These are phyloP conservation scores for Ctenopoma multispine DNA, from an alignment of 2,797 vertebrate genomes.

Conservation along the genomic window DNA sequence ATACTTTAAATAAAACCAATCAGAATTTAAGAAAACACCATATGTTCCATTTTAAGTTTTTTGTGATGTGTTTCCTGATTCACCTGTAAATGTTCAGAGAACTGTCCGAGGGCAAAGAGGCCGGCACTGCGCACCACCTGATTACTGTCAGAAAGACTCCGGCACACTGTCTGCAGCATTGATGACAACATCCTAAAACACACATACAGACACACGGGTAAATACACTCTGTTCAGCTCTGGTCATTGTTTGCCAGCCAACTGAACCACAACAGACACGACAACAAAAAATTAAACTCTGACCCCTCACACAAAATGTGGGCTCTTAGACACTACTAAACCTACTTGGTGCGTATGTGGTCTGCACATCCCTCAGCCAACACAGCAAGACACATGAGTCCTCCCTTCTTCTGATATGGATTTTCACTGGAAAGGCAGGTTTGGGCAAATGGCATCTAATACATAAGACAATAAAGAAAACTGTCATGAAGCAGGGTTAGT, in stretches of 20 bases:
- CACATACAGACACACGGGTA: conserved; percentile 27
- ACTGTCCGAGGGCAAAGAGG: conserved; percentile 92
- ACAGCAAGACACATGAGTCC: conserved; percentile 91
- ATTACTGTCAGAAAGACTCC: conserved; percentile 85
- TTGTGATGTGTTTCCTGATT: conserved; percentile 24
- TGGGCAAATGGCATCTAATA: conserved; percentile 87
- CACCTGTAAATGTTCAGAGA: conserved; percentile 93
- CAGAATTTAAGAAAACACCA: background rate
- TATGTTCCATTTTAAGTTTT: background rate
- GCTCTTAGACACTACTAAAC: background rate
- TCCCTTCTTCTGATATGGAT: conserved; percentile 89
- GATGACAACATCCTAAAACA: conserved; percentile 86
- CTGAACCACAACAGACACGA: background rate
- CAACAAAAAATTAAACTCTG: too few relatives aligned
- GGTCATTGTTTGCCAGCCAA: background rate
- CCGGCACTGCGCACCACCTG: conserved; percentile 90
- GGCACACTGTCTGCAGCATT: conserved; percentile 89
- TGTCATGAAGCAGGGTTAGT: background rate
- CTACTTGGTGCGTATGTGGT: conserved; percentile 92
- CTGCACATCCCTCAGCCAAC: conserved; percentile 92
- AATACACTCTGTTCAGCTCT: background rate
- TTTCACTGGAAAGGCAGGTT: conserved; percentile 84
- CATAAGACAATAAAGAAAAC: conserved; percentile 7
- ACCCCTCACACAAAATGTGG: background rate
- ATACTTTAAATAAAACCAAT: background rate